Evolutionary conservation across 2,888 invertebrate species (phyloP), one percentile per base, ranked within the genome.

Genomic region (Poecilus cupreus): DNA sequence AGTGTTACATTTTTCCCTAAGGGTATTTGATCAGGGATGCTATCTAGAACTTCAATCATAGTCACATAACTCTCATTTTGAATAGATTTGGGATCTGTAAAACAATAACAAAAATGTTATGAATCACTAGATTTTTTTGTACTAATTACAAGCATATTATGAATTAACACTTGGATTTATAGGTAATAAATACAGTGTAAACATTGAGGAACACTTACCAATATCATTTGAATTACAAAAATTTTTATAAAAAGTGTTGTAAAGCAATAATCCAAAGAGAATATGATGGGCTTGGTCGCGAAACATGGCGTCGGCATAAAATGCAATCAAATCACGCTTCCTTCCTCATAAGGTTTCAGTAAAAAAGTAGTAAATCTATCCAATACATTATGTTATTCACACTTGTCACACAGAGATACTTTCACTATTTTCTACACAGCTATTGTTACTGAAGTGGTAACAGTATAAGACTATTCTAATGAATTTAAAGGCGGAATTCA

Each of bases 1-100:
- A 93, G 86, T 16, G 92, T 90, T 60, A 90, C 87, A 86, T 91
- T 91, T 83, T 87, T 88, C 49, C 91, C 91, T 82, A 90, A 86
- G 26, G 88, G 87, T 82, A 89, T 85, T 81, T 86, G 85, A 57
- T 83, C 84, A n/a, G 88, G 86, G 32, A 85, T 83, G 82, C 88
- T 86, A 82, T 87, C 87, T 75, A 88, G 83, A 60, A 89, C 88
- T 86, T 88, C 86, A 75, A 88, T 88, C 57, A 87, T 88, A 81
- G 88, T 88, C 75, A 86, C 86, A 49, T 88, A 82, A 79, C 88
- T 87, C 82, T 87, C 86, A 82, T 84, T 84, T 81, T 83, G 83
- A 64, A 18, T 54, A 70, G 68, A 79, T 83, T 83, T 82, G 13
- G 60, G 46, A 16, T 77, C 82, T 81, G 81, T 82, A 81, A 81